A percentile compares a stretch with the other conserved stretches of the same genome.
phyloP scores from a whole-genome alignment of 1,140 invertebrate genomes.

The Neelides sp. region DNA sequence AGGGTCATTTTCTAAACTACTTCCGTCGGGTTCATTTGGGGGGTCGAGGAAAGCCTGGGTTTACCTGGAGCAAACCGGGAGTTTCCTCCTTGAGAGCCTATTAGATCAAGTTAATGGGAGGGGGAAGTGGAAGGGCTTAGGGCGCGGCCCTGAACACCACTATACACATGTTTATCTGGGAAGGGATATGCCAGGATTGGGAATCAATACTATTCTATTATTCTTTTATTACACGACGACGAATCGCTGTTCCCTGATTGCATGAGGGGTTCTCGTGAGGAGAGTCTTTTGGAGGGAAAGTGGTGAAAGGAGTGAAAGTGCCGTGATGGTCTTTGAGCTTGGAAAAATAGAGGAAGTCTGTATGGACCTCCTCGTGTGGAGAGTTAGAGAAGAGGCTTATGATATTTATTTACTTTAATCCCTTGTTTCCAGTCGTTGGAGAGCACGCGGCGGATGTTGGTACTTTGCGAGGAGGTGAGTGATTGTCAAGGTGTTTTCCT shows the following conservation, averaged over 20 bases:
- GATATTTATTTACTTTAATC: slow-evolving; percentile 19
- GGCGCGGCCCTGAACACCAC: too few species aligned
- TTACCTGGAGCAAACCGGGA: background rate
- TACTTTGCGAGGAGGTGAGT: slow-evolving; percentile 91
- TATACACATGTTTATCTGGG: background rate
- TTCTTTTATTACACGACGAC: background rate
- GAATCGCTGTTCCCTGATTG: background rate
- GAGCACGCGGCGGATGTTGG: slow-evolving; percentile 88
- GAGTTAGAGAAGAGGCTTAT: background rate
- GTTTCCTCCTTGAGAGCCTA: background rate
- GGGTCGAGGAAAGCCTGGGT: too few species aligned
- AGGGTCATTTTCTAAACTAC: slow-evolving; percentile 8
- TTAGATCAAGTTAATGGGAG: background rate
- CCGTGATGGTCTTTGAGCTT: background rate
- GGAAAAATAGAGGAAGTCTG: background rate
- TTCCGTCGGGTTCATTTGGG: too few species aligned
- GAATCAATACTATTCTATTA: background rate
- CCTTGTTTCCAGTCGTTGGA: slow-evolving; percentile 78
- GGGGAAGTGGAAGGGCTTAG: background rate
- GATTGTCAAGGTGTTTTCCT: background rate
- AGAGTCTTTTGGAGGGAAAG: background rate
- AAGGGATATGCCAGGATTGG: background rate
- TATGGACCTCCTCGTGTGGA: too few species aligned
- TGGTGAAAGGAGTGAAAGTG: background rate
- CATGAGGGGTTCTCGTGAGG: background rate